Evolutionary conservation across 1,140 invertebrate species (phyloP).

Genomic region (Harlomillsia oculata): DNA sequence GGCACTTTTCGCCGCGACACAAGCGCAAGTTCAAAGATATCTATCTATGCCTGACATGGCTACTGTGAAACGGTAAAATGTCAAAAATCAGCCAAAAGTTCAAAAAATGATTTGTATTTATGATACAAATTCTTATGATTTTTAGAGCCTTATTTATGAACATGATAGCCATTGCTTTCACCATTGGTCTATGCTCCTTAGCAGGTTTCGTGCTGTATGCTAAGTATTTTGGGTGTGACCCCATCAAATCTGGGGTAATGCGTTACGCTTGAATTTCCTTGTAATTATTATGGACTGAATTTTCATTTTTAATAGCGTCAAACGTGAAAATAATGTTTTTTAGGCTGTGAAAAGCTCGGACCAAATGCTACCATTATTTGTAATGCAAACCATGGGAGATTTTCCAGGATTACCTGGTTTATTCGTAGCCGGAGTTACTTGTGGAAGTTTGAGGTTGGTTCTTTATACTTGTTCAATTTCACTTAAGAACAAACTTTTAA

Average conservation of each 20-base stretch:
- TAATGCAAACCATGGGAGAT: constrained; percentile 41
- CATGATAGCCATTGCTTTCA: constrained; percentile 4
- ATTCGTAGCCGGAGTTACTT: constrained; percentile 44
- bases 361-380: constrained; percentile 42
- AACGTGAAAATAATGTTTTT: neutral
- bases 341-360: constrained; percentile 27
- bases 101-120: constrained; percentile 48
- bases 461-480: neutral
- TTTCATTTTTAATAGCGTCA: too few relatives aligned
- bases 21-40: constrained; percentile 18
- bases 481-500: neutral
- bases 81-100: constrained; percentile 63
- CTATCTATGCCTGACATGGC: constrained; percentile 10
- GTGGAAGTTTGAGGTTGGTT: constrained; percentile 38
- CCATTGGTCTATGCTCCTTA: neutral
- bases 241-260: constrained; percentile 44
- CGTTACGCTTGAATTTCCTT: constrained; percentile 64
- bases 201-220: constrained; percentile 14
- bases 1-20: constrained; percentile 6
- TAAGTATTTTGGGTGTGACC: constrained; percentile 22
- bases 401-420: constrained; percentile 31
- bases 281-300: neutral
- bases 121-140: neutral
- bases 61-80: constrained; percentile 1
- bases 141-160: constrained; percentile 37